Base-by-base conservation (phyloP, 2,888 invertebrate genomes). In the Polydrusus tereticollis region DNA sequence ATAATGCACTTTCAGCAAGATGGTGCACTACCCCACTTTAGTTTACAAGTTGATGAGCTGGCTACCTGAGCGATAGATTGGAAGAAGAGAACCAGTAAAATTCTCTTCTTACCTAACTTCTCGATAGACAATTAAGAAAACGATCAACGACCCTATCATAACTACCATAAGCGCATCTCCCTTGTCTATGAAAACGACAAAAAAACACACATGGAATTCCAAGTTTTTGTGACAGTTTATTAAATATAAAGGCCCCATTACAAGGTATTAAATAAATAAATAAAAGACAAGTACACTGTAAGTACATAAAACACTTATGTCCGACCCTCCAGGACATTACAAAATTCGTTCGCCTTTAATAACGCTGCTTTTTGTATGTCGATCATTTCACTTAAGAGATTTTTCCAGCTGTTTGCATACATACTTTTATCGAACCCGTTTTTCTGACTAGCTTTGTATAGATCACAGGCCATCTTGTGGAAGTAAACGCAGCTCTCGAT, bases 351-450 rank as follows among this genome's bases (percentile, higher is more conserved):
- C 8, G 82, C 84, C 72, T 84, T 83, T 26, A 78, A 70, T 20
- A 82, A 77, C 2, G 84, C 83, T n/a, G 78, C 80, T 63, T 81
- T 82, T 71, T 84, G 83, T 47, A 84, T 82, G 36, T 84, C 83
- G 33, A 83, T 80, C 76, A 85, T 81, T 62, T 83, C 83, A 33
- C 77, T 78, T 43, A 85, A 74, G 59, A 85, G 68, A 68, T 81
- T 81, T 67, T 79, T 82, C 84, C 85, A 85, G 55, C 80, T 80
- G 52, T 76, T 78, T 0, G 83, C 82, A 67, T 83, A 85, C 33
- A 82, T 80, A 26, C 76, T 95, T 86, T 95, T 95, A 87, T 97
- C 97, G 86, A 97, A 97, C 85, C 96, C 96, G 36, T 96, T 96
- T 84, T 94, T 93, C 78, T 95, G 90, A 21, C 96, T 94, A 86